Base-by-base conservation (phyloP, 2,797 vertebrate species). In the Gallinago solitaria region DNA sequence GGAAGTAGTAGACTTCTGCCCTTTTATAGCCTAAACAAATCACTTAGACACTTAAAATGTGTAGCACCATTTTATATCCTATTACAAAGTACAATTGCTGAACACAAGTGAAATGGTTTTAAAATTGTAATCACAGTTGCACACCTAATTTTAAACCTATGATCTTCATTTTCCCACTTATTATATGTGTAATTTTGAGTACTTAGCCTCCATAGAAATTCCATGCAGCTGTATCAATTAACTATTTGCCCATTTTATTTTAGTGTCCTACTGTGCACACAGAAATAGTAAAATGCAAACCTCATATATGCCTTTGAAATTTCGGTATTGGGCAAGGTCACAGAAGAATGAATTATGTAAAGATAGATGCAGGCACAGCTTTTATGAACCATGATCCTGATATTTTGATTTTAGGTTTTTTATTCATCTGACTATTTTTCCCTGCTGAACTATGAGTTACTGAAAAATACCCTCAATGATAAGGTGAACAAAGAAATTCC, bases 401-500 rank as follows among this genome's bases (percentile, higher is more conserved):
- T 76, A 90, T 88, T 59, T 45, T 61, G 37, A 73, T 78, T 74
- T 83, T 18, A 50, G 16, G 6, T 83, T 90, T 85, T 96, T 96
- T 86, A 97, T 96, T 96, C 59, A 87, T 89, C 75, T 81, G 60
- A 93, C 83, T 96, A 27, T 82, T 97, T 94, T 97, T 93, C 68
- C 80, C 80, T 93, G 80, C 51, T 95, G 78, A 96, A 89, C 80
- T 87, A 74, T 6, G 28, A 94, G 71, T 90, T 97, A 96, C 94
- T 92, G 93, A 96, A 97, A 97, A 96, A 96, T 92, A 95, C 45
- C 23, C 63, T 95, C 69, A 94, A 93, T 91, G 93, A 97, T 96
- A 97, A 97, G 93, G 76, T 96, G 85, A 96, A 95, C 51, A 89
- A 96, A 95, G 96, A 96, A 95, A 87, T 30, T 71, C 78, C 81